A percentile compares a stretch with the other conserved stretches of the same genome.
These are phyloP conservation scores for Xestia rhomboidea DNA, from an alignment of 2,888 invertebrate species.

Conservation along the genomic window DNA sequence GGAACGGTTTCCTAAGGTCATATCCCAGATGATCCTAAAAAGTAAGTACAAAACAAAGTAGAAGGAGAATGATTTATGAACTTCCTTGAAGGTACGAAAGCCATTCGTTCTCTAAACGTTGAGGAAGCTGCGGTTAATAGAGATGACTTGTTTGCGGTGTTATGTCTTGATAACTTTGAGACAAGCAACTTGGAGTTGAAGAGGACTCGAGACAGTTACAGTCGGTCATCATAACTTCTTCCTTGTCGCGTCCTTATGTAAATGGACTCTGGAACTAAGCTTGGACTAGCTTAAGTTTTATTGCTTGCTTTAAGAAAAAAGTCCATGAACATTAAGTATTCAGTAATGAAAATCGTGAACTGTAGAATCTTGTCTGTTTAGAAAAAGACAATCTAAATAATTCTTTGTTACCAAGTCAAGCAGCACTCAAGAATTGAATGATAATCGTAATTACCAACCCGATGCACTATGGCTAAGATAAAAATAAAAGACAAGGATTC, in stretches of 20 bases:
- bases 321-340: not conserved
- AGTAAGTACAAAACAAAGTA: slow-evolving; percentile 48
- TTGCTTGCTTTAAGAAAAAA: not conserved
- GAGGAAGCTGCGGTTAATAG: slow-evolving; percentile 42
- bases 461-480: not conserved
- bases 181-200: slow-evolving; percentile 43
- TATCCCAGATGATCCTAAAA: slow-evolving; percentile 52
- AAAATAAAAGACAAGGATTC: slow-evolving; percentile 21
- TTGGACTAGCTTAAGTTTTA: slow-evolving; percentile 40
- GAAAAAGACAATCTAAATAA: not conserved
- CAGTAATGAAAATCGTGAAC: not conserved
- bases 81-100: slow-evolving; percentile 35
- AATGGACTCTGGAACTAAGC: slow-evolving; percentile 47
- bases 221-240: slow-evolving; percentile 61
- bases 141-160: slow-evolving; percentile 52
- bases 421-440: not conserved
- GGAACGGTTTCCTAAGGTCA: slow-evolving; percentile 41
- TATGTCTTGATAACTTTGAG: slow-evolving; percentile 58
- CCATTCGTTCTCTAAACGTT: slow-evolving; percentile 42
- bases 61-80: slow-evolving; percentile 50
- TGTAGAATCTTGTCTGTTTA: not conserved
- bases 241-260: slow-evolving; percentile 47
- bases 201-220: slow-evolving; percentile 50
- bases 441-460: slow-evolving; percentile 2
- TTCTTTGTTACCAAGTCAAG: not conserved